Base-by-base conservation (phyloP, 2,888 invertebrate genomes). In the Heterodera filipjevi region DNA sequence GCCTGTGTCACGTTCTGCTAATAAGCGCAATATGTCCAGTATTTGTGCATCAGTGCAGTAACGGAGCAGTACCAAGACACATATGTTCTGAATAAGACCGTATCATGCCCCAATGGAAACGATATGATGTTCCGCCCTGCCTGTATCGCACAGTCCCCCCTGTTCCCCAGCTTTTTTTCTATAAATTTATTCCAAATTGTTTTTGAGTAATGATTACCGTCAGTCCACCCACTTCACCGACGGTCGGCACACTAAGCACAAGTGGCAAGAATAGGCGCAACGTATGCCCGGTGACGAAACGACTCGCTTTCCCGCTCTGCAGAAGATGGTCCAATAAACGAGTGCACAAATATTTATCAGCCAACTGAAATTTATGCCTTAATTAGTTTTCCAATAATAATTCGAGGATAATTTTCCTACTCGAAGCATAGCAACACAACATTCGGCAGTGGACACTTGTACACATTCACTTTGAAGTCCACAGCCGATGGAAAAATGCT, bases 291-390 rank as follows among this genome's bases (percentile, higher is more conserved):
- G 81, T 82, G n/a, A 87, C 66, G 22, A 82, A 77, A 6, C 81
- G 77, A 6, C 83, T 66, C 0, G 83, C 80, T 2, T 83, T 81
- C 16, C 87, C 87, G 53, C 84, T 79, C 0, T 80, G 76, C 39
- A 86, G 82, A 12, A 87, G 81, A 70, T 80, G 78, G 16, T 79
- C 71, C 30, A 82, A 81, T 8, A 87, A 78, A 12, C 80, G 72
- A 2, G 80, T 79, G 75, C 87, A 87, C 3, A 86, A 79, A 74
- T 86, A 87, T 66, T 83, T 85, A 76, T 87, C 87, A n/a, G 86
- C 82, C 22, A 87, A 75, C 87, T 87, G 81, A 32, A 85, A 44
- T 10, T 10, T 44, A 10, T 19, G 44, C 22, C 71, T 12, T 22
- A 33, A 39, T 30, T 30, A 16, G 49, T 30, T n/a, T 66, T 27